These are phyloP conservation scores for Ips typographus DNA, from an alignment of 1,140 invertebrate species.

Conservation along the genomic window DNA sequence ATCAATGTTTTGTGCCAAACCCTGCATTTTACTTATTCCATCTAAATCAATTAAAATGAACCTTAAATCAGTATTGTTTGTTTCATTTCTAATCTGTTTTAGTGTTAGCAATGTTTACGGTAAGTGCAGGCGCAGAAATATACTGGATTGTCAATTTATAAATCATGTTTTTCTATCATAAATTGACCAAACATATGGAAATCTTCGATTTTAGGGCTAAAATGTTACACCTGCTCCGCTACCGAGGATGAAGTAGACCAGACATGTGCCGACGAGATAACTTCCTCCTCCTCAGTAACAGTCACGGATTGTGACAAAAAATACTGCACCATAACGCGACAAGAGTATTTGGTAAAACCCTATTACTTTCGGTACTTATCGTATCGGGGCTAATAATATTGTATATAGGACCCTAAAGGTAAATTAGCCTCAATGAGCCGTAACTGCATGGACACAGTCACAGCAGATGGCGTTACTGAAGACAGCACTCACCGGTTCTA, in stretches of 20 bases:
- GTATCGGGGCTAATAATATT: background rate
- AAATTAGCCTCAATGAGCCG: slow-evolving; percentile 31
- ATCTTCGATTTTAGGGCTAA: slow-evolving; percentile 19
- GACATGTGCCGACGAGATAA: slow-evolving; percentile 28
- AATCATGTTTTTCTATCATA: too few relatives aligned
- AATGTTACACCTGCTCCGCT: slow-evolving; percentile 35
- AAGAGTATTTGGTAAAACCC: slow-evolving; percentile 35
- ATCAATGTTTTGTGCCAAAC: too few relatives aligned
- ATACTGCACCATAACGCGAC: slow-evolving; percentile 31
- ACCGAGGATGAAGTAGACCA: slow-evolving; percentile 35
- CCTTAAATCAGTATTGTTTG: too few relatives aligned
- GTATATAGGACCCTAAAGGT: slow-evolving; percentile 34
- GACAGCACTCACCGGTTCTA: slow-evolving; percentile 32
- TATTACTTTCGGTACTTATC: background rate
- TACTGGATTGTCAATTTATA: too few relatives aligned
- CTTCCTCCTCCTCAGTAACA: background rate
- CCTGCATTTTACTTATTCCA: too few relatives aligned
- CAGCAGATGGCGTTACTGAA: slow-evolving; percentile 28
- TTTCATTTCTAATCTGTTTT: too few relatives aligned
- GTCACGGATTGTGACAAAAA: slow-evolving; percentile 42
- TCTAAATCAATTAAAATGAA: too few relatives aligned
- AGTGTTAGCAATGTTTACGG: too few relatives aligned
- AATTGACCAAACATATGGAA: background rate
- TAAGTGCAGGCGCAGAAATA: too few relatives aligned
- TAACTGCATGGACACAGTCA: slow-evolving; percentile 30